phyloP scores from a whole-genome alignment of 1,140 invertebrate genomes.

The Zaprionus inermis region DNA sequence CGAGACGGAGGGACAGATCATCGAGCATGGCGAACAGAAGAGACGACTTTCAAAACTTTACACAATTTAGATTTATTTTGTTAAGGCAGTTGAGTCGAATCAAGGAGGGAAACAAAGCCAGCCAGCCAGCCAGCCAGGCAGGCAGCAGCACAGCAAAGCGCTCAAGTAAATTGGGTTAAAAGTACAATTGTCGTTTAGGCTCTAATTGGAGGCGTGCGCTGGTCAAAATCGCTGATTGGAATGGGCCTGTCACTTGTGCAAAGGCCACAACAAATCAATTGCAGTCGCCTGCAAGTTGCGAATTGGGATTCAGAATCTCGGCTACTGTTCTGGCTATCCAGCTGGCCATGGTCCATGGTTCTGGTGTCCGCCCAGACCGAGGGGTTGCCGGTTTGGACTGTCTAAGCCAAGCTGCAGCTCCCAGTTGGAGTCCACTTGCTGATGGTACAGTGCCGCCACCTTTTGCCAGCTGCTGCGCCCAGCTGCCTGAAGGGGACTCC shows the following conservation, averaged over 20 bases:
- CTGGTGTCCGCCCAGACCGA: conserved; percentile 11
- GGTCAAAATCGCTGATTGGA: conserved; percentile 70
- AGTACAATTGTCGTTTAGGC: conserved; percentile 80
- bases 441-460: conserved; percentile 73
- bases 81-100: conserved; percentile 48
- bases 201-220: conserved; percentile 78
- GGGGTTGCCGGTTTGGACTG: conserved; percentile 20
- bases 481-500: conserved; percentile 23
- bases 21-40: conserved; percentile 21
- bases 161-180: conserved; percentile 76
- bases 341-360: conserved; percentile 9
- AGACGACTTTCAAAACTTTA: conserved; percentile 49
- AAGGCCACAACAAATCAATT: conserved; percentile 79
- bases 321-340: conserved; percentile 62
- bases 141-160: background rate
- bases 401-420: conserved; percentile 19
- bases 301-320: conserved; percentile 39
- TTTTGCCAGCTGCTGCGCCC: conserved; percentile 68
- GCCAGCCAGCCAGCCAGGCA: conserved; percentile 49
- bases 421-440: conserved; percentile 37
- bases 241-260: conserved; percentile 71
- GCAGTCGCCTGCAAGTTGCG: conserved; percentile 18
- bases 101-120: conserved; percentile 46
- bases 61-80: conserved; percentile 78
- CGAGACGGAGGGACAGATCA: conserved; percentile 4